Evolutionary conservation across 1,140 invertebrate species (phyloP).

Genomic region (Prorops nasuta): DNA sequence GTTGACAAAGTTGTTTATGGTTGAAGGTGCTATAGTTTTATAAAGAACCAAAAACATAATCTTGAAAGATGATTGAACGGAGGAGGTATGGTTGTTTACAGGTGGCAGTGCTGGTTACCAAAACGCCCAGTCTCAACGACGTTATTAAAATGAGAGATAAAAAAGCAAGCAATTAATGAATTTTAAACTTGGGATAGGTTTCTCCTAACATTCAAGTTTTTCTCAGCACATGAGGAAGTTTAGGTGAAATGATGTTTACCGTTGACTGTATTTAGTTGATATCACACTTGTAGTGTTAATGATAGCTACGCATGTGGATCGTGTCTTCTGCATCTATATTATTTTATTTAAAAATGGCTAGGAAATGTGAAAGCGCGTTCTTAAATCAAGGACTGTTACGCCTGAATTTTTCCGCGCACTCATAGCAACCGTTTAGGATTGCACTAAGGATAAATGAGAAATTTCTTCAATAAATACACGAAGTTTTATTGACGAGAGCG

Average conservation of each 20-base stretch:
- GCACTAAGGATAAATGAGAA: not conserved
- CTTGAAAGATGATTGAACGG: conserved; percentile 32
- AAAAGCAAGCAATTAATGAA: conserved; percentile 25
- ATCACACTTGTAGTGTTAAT: too few species aligned
- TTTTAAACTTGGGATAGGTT: conserved; percentile 21
- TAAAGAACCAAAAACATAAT: conserved; percentile 25
- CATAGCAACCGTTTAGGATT: not conserved
- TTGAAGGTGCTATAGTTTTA: too few species aligned
- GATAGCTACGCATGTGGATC: too few species aligned
- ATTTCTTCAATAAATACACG: conserved; percentile 14
- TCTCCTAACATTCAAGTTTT: conserved; percentile 15
- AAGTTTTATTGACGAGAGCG: conserved; percentile 22
- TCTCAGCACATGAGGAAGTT: conserved; percentile 25
- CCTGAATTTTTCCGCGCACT: not conserved
- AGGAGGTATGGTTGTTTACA: conserved; percentile 45
- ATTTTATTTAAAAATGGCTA: not conserved
- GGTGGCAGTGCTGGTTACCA: conserved; percentile 50
- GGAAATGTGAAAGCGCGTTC: not conserved
- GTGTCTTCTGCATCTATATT: not conserved
- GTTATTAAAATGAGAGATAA: conserved; percentile 29
- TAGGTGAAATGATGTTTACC: conserved; percentile 13
- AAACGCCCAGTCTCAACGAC: conserved; percentile 44
- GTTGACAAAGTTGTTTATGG: too few species aligned
- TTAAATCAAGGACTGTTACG: not conserved
- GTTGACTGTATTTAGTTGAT: not conserved